Conservation (phyloP, 2,113 vertebrate species). For the Astur gentilis region DNA sequence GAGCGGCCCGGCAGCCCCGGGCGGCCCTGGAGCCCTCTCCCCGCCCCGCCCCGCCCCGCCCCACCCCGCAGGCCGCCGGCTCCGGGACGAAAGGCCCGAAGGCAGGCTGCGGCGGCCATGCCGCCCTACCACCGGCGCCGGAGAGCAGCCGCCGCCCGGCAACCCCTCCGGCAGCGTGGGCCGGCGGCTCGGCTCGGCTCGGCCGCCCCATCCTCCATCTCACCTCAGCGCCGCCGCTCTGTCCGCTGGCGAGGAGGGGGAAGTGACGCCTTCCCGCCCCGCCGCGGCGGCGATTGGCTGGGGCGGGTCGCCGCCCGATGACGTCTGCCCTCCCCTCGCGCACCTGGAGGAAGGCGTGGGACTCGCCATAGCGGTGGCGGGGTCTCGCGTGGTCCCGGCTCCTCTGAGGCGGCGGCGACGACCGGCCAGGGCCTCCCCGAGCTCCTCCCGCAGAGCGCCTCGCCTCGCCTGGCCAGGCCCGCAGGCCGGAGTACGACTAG, state of each 20-base stretch:
- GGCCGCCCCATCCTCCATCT: neutral
- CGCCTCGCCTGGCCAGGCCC: neutral
- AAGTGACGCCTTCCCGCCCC: accelerated
- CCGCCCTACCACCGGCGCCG: no score
- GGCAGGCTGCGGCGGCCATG: no score
- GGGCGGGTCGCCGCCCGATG: accelerated
- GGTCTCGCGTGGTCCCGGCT: neutral
- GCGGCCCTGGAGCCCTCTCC: no score
- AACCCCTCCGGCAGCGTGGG: no score
- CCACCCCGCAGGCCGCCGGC: no score
- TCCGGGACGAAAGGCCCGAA: no score
- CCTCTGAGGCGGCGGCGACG: no score
- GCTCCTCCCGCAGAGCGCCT: no score
- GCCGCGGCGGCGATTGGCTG: neutral
- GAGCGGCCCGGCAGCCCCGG: neutral
- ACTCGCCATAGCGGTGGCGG: neutral
- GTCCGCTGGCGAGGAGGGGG: accelerated
- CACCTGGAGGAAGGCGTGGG: accelerated
- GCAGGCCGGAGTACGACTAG: neutral
- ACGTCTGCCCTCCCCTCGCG: accelerated
- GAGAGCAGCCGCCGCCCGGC: no score
- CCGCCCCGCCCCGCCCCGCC: no score
- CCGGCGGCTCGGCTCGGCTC: no score
- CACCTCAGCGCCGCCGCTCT: accelerated
- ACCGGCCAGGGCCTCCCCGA: no score